Base-by-base conservation (phyloP, 2,797 vertebrate species). In the Telmatherina bonti region DNA sequence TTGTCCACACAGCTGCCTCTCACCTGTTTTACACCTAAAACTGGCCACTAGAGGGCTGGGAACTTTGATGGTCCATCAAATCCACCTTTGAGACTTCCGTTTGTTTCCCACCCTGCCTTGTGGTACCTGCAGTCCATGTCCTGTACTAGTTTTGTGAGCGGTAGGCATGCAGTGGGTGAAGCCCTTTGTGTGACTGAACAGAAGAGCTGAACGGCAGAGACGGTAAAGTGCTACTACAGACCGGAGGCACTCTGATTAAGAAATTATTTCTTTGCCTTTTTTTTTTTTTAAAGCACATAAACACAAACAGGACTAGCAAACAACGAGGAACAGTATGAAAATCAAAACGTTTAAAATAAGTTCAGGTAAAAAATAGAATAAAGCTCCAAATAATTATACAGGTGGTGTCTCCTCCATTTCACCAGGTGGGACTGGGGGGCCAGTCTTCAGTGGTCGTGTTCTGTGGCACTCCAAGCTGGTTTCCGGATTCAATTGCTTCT, bases 211-310 rank as follows among this genome's bases (percentile, higher is more conserved):
- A 90, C 64, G 70, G 83, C 77, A 70, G 62, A 88, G 68, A 78
- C 62, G 64, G 63, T 92, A 93, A 93, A 93, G 92, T 93, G 92
- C 90, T 91, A 90, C 88, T 88, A 86, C 36, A 75, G 79, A 88
- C 84, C 16, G 76, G 91, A 91, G 89, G 87, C 90, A 91, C 87
- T 88, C 86, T 87, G 89, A 91, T 86, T 55, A 72, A 81, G 57
- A 70, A 80, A 86, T 8, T 78, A 43, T 43, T 43, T 20, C 16
- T 74, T 81, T 88, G 77, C 81, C 82, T 85, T 79, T 83, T 27
- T 7, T 18, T 43, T 7, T 43, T 43, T 43, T 43, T 43, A 20
- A 79, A 90, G 87, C 84, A 88, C 79, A 87, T 54, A 71, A 74
- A 90, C 79, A 90, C 78, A 69, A 63, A 89, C 58, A 0, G 80